A percentile compares a stretch with the other conserved stretches of the same genome.
Conservation (phyloP, 2,888 invertebrate genomes). For the Ischnus inquisitorius region DNA sequence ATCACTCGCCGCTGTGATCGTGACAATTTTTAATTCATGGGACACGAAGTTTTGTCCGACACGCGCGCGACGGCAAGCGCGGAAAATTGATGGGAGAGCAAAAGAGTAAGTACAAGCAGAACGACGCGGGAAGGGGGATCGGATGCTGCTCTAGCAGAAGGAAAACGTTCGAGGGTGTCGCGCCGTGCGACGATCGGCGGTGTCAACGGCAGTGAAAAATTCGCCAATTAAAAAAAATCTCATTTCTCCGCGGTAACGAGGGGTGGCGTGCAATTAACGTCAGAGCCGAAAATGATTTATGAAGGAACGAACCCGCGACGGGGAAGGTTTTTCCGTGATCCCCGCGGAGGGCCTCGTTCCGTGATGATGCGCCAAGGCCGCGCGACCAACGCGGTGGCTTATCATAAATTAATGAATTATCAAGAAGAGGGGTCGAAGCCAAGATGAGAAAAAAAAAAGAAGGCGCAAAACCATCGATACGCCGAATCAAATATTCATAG, state of each 20-base stretch:
- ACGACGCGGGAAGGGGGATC: slow-evolving; percentile 9
- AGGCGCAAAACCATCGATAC: slow-evolving; percentile 67
- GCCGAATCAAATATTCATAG: slow-evolving; percentile 72
- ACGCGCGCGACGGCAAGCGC: slow-evolving; percentile 3
- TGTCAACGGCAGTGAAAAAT: slow-evolving; percentile 82
- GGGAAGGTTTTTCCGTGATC: slow-evolving; percentile 61
- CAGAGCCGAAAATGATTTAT: slow-evolving; percentile 84
- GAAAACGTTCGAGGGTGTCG: slow-evolving; percentile 49
- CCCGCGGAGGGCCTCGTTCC: slow-evolving; percentile 48
- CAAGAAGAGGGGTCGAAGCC: slow-evolving; percentile 69
- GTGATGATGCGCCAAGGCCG: slow-evolving; percentile 62
- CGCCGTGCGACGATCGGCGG: slow-evolving; percentile 71
- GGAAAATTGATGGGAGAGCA: slow-evolving; percentile 58
- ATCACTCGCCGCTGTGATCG: slow-evolving; percentile 64
- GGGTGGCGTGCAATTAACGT: slow-evolving; percentile 84
- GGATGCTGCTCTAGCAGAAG: background rate
- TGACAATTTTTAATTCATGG: slow-evolving; percentile 71
- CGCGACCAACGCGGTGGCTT: slow-evolving; percentile 77
- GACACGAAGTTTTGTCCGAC: slow-evolving; percentile 35
- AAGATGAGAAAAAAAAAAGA: slow-evolving; percentile 59
- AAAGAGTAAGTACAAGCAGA: slow-evolving; percentile 49
- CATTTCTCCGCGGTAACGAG: slow-evolving; percentile 84
- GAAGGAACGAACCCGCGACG: slow-evolving; percentile 71
- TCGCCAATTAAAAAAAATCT: slow-evolving; percentile 85
- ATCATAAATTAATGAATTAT: slow-evolving; percentile 85